Base-by-base conservation (phyloP, 2,113 vertebrate species). In the Megaceryle maxima region DNA sequence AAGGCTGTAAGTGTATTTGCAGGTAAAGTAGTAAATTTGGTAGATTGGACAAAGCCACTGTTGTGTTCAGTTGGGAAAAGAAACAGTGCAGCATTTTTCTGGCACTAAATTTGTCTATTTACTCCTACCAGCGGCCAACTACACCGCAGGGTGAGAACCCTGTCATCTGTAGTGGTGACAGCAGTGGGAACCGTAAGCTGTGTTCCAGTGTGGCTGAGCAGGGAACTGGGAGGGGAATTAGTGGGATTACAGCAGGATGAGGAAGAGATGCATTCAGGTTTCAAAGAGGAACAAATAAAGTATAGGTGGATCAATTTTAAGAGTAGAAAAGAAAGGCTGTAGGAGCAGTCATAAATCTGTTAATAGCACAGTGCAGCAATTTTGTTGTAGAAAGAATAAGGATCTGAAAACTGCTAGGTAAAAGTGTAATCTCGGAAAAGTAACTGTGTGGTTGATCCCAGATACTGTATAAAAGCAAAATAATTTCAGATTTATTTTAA, bases 81-180 rank as follows among this genome's bases (percentile, higher is more conserved):
- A 12, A 60, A 19, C 4, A 33, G n/a, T 1, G 2, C 5, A 25
- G 50, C 10, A 1, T 1, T 37, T 37, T 37, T 37, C 37, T 37
- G 37, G 37, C 37, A 37, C 37, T 37, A 37, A 37, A 21, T 41
- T 63, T 41, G 50, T 53, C 13, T 44, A 0, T 50, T 57, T 26
- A 14, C n/a, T 60, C n/a, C 53, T 62, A 2, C 26, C 48, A 26
- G 53, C 1, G 14, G 62, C 37, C 43, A 59, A 35, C 41, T 1
- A 0, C 13, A 4, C 13, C 1, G 3, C 37, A 26, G 60, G 28
- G 22, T 6, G 44, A 28, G 48, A 53, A 6, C 41, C 2, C 0
- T 10, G 29, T 17, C 4, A 35, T 21, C 33, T 5, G 35, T 16
- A 11, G 46, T 8, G 64, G 13, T 3, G 8, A 13, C 35, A 41